Base-by-base conservation (phyloP, 1,140 invertebrate genomes). In the Mylabris phalerata region DNA sequence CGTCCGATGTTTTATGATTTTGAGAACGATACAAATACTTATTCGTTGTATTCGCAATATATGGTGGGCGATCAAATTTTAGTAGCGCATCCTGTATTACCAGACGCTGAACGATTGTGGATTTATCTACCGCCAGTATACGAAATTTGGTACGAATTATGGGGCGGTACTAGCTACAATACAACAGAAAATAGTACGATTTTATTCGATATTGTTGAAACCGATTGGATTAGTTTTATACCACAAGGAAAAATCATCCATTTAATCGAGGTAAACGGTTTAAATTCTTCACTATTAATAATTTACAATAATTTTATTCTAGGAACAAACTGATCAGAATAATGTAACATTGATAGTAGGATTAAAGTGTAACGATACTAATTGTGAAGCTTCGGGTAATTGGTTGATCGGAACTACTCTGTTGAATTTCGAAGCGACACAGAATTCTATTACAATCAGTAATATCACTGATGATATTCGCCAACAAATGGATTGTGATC, bases 1-100 rank as follows among this genome's bases (percentile, higher is more conserved):
- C 62, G 71, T 43, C 71, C 73, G n/a, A 72, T 75, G 70, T 74
- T 71, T 62, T 75, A 69, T 50, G 66, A 74, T 56, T 75, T 72
- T 59, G 58, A 64, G 11, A 38, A 64, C 9, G 65, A 71, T 49
- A 61, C 63, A 4, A 45, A 63, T 0, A 69, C 70, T 13, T 66
- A 66, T 27, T 39, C 40, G 9, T 50, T 74, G 19, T 67, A 71
- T 24, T 62, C 69, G 7, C 72, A 74, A 48, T 75, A 71, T 48
- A 71, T 69, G 62, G 61, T 75, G 9, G 74, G 73, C 9, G 63
- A 66, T 11, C 61, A 65, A 38, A 58, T 74, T 32, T 61, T 75
- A 7, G 63, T 73, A 0, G 70, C 65, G 3, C 74, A 73, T 38
- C 67, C 64, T n/a, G 59, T 73, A 24, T 52, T 58, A 1, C 45